phyloP scores from a whole-genome alignment of 1,140 invertebrate species.

The Drosophila ambigua region DNA sequence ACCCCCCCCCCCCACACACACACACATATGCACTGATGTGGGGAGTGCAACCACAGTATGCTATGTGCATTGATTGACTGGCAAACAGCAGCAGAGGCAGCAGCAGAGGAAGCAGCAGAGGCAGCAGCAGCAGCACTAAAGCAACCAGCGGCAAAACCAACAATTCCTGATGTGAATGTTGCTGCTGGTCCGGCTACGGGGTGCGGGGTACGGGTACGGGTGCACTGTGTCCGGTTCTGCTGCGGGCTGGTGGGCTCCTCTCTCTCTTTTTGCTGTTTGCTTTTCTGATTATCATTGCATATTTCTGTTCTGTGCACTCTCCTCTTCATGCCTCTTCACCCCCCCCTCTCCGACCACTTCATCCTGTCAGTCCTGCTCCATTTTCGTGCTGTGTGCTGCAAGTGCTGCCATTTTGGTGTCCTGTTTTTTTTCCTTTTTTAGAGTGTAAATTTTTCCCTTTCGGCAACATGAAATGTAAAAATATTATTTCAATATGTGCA shows the following conservation, averaged over 20 bases:
- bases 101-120: too few species aligned
- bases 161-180: not conserved
- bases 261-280: constrained; percentile 49
- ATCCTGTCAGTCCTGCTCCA: constrained; percentile 3
- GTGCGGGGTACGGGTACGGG: too few species aligned
- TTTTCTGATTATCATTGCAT: constrained; percentile 66
- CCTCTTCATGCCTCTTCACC: too few species aligned
- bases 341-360: constrained; percentile 10
- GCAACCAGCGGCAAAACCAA: constrained; percentile 8
- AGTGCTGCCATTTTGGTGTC: not conserved
- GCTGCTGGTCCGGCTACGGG: too few species aligned
- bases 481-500: constrained; percentile 60
- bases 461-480: constrained; percentile 54
- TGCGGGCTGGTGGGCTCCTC: too few species aligned
- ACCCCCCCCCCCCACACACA: not conserved
- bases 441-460: constrained; percentile 23
- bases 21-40: not conserved
- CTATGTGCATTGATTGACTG: constrained; percentile 54
- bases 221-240: too few species aligned
- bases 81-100: constrained; percentile 23
- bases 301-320: constrained; percentile 33
- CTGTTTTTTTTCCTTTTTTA: not conserved
- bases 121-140: not conserved
- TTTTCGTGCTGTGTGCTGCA: not conserved
- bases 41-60: constrained; percentile 20